Conservation (phyloP, 2,113 vertebrate genomes). For the Sterrhoptilus dennistouni region DNA sequence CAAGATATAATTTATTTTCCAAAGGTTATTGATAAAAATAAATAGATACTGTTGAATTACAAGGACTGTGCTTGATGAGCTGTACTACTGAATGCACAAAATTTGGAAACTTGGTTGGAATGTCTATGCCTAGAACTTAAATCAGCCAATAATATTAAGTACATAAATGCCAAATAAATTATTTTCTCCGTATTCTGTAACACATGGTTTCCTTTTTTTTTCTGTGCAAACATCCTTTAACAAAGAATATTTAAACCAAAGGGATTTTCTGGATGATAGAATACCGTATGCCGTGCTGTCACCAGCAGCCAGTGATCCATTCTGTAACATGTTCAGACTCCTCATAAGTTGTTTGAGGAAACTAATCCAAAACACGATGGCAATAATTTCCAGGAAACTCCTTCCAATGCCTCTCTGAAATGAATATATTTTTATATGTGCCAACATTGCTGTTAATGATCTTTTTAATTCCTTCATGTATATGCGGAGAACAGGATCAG, state of each 20-base stretch:
- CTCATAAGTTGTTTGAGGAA: background rate
- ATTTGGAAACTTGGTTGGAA: background rate
- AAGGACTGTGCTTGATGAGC: background rate
- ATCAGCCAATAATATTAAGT: background rate
- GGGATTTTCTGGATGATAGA: background rate
- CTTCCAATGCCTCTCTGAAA: background rate
- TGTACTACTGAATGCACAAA: background rate
- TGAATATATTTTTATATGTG: background rate
- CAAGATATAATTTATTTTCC: background rate
- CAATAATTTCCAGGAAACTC: background rate
- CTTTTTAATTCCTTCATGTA: background rate
- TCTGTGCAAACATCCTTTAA: background rate
- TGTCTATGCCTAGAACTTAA: accelerated
- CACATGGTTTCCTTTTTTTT: background rate
- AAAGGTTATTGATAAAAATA: background rate
- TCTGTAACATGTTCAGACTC: background rate
- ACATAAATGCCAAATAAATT: background rate
- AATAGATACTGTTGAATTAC: background rate
- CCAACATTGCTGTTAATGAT: background rate
- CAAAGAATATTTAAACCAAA: background rate
- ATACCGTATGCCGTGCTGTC: background rate
- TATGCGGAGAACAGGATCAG: background rate
- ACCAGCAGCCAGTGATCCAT: background rate
- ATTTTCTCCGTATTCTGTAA: background rate
- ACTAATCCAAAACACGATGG: background rate